A percentile compares a stretch with the other conserved stretches of the same genome.
Conservation (phyloP, 1,140 invertebrate genomes). For the Bombus pascuorum region DNA sequence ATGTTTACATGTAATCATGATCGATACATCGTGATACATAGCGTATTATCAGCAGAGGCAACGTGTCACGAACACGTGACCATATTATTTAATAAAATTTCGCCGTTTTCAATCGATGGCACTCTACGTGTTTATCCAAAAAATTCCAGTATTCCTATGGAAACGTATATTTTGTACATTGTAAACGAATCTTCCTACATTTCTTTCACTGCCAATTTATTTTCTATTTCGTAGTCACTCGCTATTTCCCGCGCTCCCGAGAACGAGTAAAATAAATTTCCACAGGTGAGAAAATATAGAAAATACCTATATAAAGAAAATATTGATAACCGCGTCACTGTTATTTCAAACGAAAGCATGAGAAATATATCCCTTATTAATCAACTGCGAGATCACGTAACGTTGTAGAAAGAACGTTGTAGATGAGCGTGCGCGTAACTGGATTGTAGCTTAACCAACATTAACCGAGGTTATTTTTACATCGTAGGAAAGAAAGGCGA, state of each 20-base stretch:
- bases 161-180: too few species aligned
- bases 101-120: too few species aligned
- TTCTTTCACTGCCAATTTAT: too few species aligned
- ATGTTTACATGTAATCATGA: conserved; percentile 21
- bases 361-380: conserved; percentile 14
- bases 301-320: neutral
- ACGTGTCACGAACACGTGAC: too few species aligned
- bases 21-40: conserved; percentile 1
- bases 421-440: too few species aligned
- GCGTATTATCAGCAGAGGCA: neutral
- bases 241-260: neutral
- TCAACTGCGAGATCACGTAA: neutral
- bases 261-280: neutral
- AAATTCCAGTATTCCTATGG: too few species aligned
- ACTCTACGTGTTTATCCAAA: too few species aligned
- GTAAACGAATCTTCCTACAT: too few species aligned
- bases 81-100: too few species aligned
- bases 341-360: neutral
- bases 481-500: neutral
- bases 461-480: neutral
- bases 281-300: neutral
- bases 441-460: conserved; percentile 1
- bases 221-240: too few species aligned
- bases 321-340: neutral
- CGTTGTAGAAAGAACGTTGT: too few species aligned